These are phyloP conservation scores for Crambe crambe DNA, from an alignment of 37 sponge, comb jelly and placozoan genomes.

Conservation along the genomic window DNA sequence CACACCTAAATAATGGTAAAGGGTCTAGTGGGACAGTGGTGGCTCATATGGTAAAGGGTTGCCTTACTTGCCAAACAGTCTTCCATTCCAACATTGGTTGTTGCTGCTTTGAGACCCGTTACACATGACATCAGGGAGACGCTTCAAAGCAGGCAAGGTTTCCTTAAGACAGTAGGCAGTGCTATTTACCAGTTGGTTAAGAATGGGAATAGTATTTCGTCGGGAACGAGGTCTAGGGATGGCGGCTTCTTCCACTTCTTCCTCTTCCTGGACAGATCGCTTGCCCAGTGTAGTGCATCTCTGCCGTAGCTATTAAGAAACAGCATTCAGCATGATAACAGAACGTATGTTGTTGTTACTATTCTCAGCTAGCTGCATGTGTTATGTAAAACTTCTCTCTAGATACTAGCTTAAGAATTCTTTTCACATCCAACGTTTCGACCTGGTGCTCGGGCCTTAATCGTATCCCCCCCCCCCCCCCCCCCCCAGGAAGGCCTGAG, in stretches of 20 bases:
- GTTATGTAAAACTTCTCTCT: no score
- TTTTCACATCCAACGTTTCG: no score
- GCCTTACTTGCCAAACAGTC: constrained; percentile 28
- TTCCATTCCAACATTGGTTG: constrained; percentile 51
- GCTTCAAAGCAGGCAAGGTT: background rate
- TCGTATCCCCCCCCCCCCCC: no score
- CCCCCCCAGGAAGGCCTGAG: no score
- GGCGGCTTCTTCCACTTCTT: background rate
- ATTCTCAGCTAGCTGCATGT: no score
- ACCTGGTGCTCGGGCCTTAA: no score
- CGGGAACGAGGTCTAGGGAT: background rate
- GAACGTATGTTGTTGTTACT: no score
- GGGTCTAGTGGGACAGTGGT: no score
- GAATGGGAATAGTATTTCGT: constrained; percentile 1
- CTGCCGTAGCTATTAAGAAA: no score
- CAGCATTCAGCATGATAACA: no score
- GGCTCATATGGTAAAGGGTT: background rate
- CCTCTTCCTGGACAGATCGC: constrained; percentile 8
- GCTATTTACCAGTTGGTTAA: constrained; percentile 13
- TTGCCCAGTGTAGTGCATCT: background rate
- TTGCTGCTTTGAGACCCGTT: background rate
- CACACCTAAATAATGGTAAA: no score
- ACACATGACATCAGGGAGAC: constrained; percentile 19
- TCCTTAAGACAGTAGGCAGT: constrained; percentile 36
- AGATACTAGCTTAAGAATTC: no score